Conservation (phyloP, 2,888 invertebrate genomes). For the Andrena trimmerana region DNA sequence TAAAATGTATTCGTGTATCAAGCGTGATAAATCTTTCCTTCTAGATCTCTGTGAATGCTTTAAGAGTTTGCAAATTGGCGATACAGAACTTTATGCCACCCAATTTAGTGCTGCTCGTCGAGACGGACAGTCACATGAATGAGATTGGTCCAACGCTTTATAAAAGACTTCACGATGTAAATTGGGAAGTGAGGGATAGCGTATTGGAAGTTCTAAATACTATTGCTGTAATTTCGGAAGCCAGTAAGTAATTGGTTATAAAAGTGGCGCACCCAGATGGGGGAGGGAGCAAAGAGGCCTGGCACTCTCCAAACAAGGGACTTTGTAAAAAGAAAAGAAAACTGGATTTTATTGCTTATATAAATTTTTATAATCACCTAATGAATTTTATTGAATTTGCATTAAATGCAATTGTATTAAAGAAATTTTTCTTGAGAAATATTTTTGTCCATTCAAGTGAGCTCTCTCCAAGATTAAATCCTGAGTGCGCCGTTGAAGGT, state of each 20-base stretch:
- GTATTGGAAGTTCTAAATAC: constrained; percentile 91
- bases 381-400: too few species aligned
- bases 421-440: too few species aligned
- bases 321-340: too few species aligned
- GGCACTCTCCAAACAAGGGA: too few species aligned
- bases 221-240: constrained; percentile 89
- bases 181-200: constrained; percentile 93
- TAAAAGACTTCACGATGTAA: constrained; percentile 89
- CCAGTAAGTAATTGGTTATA: constrained; percentile 87
- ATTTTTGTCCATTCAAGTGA: too few species aligned
- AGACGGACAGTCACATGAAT: constrained; percentile 88
- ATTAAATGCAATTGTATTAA: too few species aligned
- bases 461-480: too few species aligned
- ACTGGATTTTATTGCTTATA: too few species aligned
- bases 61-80: constrained; percentile 90
- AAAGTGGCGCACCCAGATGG: background rate
- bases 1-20: background rate
- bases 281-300: too few species aligned
- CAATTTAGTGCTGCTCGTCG: constrained; percentile 90
- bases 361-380: too few species aligned
- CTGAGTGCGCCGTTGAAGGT: too few species aligned
- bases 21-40: constrained; percentile 18
- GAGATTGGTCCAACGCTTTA: constrained; percentile 89
- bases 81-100: constrained; percentile 92
- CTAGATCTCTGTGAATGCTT: constrained; percentile 90